Percentiles rank a stretch among this genome's conserved stretches.
Evolutionary conservation across 2,113 vertebrate species (phyloP).

Genomic region (Catharus minimus): DNA sequence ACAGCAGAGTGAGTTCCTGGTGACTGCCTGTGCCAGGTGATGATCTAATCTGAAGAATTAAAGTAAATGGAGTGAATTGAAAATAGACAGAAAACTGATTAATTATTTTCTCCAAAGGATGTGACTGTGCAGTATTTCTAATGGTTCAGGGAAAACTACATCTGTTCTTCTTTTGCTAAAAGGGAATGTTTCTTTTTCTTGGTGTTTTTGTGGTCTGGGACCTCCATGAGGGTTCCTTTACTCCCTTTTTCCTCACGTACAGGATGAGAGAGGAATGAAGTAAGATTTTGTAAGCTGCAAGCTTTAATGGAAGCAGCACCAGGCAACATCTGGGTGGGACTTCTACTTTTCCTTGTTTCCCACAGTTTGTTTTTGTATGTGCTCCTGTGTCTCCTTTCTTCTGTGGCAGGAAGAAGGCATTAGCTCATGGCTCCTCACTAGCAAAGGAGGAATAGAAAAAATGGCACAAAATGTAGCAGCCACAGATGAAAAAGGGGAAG

Average conservation of each 20-base stretch:
- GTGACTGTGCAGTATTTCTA: background rate
- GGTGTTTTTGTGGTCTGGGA: background rate
- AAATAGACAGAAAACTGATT: background rate
- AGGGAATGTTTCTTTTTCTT: background rate
- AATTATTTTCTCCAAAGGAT: background rate
- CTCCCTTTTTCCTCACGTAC: background rate
- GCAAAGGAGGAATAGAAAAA: background rate
- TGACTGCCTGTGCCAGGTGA: background rate
- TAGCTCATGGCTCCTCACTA: background rate
- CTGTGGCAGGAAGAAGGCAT: background rate
- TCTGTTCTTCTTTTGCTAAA: background rate
- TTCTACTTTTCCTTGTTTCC: background rate
- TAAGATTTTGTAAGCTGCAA: background rate
- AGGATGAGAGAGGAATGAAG: fast-evolving
- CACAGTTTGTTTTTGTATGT: background rate
- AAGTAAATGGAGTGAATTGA: background rate
- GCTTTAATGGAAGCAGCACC: background rate
- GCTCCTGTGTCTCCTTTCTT: background rate
- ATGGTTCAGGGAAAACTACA: background rate
- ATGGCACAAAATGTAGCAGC: background rate
- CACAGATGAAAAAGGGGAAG: background rate
- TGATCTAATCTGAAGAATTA: background rate
- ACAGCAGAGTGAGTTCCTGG: background rate
- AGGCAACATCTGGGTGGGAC: background rate
- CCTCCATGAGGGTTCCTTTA: background rate